A percentile compares a stretch with the other conserved stretches of the same genome.
Evolutionary conservation across 35 echinoderm and acorn worm genomes (phyloP).

Genomic region (Eucidaris tribuloides): DNA sequence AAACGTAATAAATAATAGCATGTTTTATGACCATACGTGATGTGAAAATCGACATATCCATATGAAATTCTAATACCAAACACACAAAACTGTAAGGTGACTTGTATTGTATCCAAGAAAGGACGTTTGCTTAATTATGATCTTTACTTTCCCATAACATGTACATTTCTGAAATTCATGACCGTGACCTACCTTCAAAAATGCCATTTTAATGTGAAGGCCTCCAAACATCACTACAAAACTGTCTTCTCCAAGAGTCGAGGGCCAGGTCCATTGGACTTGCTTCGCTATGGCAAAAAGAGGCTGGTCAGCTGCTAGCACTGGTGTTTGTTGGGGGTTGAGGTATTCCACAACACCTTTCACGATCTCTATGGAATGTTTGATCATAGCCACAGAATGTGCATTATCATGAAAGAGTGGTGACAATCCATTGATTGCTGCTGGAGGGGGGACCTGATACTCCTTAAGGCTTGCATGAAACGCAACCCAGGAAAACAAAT

Average conservation of each 20-base stretch:
- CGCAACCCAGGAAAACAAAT: conserved; percentile 6
- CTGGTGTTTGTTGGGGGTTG: conserved; percentile 20
- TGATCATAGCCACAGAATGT: conserved; percentile 44
- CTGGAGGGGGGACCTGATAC: not conserved
- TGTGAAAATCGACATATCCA: too few relatives aligned
- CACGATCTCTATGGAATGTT: conserved; percentile 28
- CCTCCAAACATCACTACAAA: conserved; percentile 15
- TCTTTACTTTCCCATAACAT: too few relatives aligned
- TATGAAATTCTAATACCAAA: too few relatives aligned
- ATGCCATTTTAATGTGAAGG: conserved; percentile 10
- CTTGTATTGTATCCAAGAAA: too few relatives aligned
- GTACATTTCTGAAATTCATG: too few relatives aligned
- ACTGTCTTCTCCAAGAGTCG: not conserved
- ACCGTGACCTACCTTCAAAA: not conserved
- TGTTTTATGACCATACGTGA: too few relatives aligned
- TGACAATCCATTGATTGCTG: not conserved
- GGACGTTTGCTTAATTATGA: too few relatives aligned
- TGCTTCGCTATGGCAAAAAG: not conserved
- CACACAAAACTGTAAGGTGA: too few relatives aligned
- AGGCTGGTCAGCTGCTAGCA: not conserved
- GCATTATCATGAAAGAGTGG: conserved; percentile 47
- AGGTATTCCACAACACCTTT: not conserved
- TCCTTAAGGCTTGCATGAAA: conserved; percentile 13
- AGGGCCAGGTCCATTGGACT: not conserved
- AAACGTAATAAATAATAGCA: too few relatives aligned